These are phyloP conservation scores for Caenorhabditis plicata DNA, from an alignment of 2,888 invertebrate species.

Conservation along the genomic window DNA sequence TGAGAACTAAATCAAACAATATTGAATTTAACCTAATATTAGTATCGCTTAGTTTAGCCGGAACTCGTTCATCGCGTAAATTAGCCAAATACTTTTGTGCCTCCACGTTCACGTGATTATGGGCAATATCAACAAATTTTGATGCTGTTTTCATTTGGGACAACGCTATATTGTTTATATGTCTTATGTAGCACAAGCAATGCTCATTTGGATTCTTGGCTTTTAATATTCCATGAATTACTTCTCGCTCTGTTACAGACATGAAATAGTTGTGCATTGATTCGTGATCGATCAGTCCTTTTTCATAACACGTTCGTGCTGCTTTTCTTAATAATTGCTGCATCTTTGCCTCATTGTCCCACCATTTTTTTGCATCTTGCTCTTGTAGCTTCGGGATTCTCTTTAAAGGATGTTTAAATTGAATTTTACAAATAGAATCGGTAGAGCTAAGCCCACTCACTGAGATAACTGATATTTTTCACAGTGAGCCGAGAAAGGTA, in stretches of 20 bases:
- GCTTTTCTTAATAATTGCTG: conserved; percentile 88
- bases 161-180: conserved; percentile 94
- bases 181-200: conserved; percentile 81
- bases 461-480: too few relatives aligned
- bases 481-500: too few relatives aligned
- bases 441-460: too few relatives aligned
- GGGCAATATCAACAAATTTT: conserved; percentile 87
- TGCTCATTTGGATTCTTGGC: conserved; percentile 88
- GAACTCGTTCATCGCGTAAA: conserved; percentile 83
- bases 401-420: too few relatives aligned
- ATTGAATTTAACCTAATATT: too few relatives aligned
- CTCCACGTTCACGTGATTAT: conserved; percentile 78
- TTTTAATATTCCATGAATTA: conserved; percentile 88
- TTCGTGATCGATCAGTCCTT: conserved; percentile 84
- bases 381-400: conserved; percentile 90
- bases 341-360: conserved; percentile 93
- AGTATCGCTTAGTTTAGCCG: conserved; percentile 82
- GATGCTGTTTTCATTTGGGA: conserved; percentile 91
- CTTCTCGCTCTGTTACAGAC: conserved; percentile 97
- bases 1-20: too few relatives aligned
- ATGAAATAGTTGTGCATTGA: conserved; percentile 97
- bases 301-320: conserved; percentile 80
- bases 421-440: too few relatives aligned
- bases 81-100: conserved; percentile 85
- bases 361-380: conserved; percentile 94